Percentiles rank a stretch among this genome's conserved stretches.
Evolutionary conservation across 2,113 vertebrate genomes (phyloP).

Genomic region (Propithecus coquereli): DNA sequence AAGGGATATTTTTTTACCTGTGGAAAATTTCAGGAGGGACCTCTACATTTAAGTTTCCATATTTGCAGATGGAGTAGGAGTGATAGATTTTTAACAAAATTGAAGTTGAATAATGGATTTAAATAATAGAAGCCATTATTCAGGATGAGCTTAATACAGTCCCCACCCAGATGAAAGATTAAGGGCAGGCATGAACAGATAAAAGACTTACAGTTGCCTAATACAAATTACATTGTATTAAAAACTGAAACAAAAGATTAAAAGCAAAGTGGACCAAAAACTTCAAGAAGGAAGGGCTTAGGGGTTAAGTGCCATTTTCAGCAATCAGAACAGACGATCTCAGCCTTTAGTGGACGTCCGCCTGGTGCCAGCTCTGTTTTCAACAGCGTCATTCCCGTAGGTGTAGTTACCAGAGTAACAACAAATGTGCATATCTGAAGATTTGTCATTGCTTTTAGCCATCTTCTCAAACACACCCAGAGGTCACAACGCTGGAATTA

Average conservation of each 20-base stretch:
- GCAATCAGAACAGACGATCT: background rate
- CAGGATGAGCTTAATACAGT: background rate
- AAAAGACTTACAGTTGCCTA: background rate
- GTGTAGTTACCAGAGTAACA: conserved; percentile 36
- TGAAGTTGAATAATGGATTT: conserved; percentile 65
- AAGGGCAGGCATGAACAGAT: background rate
- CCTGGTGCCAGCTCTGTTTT: background rate
- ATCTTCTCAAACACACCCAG: conserved; percentile 49
- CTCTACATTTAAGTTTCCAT: conserved; percentile 38
- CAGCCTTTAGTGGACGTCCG: background rate
- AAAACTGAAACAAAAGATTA: background rate
- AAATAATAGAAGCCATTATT: conserved; percentile 54
- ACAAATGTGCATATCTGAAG: background rate
- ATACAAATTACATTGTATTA: conserved; percentile 8
- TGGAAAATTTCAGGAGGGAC: conserved; percentile 46
- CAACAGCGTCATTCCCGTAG: background rate
- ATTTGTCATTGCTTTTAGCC: conserved; percentile 50
- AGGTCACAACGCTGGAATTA: conserved; percentile 60
- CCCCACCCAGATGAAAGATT: conserved; percentile 13
- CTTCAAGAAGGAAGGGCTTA: background rate
- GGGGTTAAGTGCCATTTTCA: background rate
- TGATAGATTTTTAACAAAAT: conserved; percentile 46
- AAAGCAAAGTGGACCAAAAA: background rate
- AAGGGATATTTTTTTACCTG: background rate
- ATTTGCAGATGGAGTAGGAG: conserved; percentile 60